Evolutionary conservation across 23 tunicate genomes (phyloP).

Genomic region (Ciona savignyi): DNA sequence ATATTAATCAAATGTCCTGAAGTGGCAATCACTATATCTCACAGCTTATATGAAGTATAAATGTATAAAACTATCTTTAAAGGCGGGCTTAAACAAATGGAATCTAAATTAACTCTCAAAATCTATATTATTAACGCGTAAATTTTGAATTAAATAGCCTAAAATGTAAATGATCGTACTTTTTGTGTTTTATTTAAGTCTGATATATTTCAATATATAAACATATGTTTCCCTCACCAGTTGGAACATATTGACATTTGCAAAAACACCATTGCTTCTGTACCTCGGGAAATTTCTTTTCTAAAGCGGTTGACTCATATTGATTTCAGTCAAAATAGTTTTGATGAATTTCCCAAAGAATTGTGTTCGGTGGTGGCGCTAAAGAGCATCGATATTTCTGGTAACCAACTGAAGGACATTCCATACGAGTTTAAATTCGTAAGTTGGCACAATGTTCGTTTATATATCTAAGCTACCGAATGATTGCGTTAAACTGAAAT

Average conservation of each 20-base stretch:
- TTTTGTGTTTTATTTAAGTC: background rate
- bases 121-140: no score
- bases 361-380: conserved; percentile 28
- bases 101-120: no score
- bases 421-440: conserved; percentile 50
- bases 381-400: conserved; percentile 11
- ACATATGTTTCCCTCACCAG: conserved; percentile 5
- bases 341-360: conserved; percentile 43
- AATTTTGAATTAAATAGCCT: background rate
- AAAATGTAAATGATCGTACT: background rate
- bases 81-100: no score
- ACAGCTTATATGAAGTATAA: no score
- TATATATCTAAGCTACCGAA: no score
- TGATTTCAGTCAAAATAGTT: conserved; percentile 42
- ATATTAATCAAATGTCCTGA: no score
- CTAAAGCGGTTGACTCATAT: conserved; percentile 20
- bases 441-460: conserved; percentile 13
- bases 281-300: conserved; percentile 27
- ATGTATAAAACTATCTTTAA: no score
- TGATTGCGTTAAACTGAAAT: no score
- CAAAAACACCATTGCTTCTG: conserved; percentile 13
- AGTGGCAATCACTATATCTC: no score
- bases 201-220: no score
- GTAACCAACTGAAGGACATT: conserved; percentile 32
- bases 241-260: conserved; percentile 42